Conservation (phyloP, 2,888 invertebrate species). For the Lasioglossum oenotherae region DNA sequence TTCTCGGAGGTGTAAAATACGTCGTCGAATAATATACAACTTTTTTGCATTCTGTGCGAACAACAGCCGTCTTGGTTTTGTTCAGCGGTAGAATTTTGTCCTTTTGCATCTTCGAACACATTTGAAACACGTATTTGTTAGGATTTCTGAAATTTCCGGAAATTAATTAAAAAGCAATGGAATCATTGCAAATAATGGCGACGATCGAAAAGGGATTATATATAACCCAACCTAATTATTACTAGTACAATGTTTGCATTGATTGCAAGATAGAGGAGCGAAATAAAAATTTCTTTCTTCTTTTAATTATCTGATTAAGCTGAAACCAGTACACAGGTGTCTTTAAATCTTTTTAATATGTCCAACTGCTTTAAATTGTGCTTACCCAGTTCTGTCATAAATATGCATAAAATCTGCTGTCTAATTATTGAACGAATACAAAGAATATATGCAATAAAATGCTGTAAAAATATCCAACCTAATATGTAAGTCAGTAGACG, state of each 20-base stretch:
- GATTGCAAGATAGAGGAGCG: no score
- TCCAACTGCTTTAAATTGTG: no score
- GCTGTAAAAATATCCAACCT: constrained; percentile 48
- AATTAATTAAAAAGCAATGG: not conserved
- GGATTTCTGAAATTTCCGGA: constrained; percentile 44
- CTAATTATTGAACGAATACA: no score
- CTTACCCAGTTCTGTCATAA: no score
- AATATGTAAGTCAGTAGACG: constrained; percentile 15
- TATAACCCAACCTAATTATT: not conserved
- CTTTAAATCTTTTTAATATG: no score
- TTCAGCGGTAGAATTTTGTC: constrained; percentile 19
- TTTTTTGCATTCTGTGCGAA: constrained; percentile 37
- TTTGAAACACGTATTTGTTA: constrained; percentile 20
- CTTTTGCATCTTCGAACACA: constrained; percentile 12
- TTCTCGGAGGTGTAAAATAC: constrained; percentile 36
- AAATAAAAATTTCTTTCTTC: no score
- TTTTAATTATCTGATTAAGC: no score
- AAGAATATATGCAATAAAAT: not conserved
- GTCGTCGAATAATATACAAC: constrained; percentile 19
- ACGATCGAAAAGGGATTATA: not conserved
- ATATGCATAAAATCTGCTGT: no score
- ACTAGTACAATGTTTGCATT: no score
- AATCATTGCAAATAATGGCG: not conserved
- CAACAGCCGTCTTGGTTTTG: not conserved
- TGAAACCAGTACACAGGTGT: no score